phyloP scores from a whole-genome alignment of 2,888 invertebrate species.

The Dryadula phaetusa region DNA sequence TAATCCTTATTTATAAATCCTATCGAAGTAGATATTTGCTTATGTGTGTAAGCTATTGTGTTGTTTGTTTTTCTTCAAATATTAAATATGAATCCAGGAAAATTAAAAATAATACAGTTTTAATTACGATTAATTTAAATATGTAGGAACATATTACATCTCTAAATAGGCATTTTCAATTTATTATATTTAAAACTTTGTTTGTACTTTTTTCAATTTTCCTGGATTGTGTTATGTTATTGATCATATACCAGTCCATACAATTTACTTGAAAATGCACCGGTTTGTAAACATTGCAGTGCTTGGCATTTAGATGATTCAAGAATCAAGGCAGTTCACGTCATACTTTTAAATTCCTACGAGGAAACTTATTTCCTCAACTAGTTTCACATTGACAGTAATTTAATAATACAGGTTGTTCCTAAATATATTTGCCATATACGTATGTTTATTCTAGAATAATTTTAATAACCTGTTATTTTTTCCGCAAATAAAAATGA shows the following conservation, averaged over 20 bases:
- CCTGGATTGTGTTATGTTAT: background rate
- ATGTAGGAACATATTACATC: no score
- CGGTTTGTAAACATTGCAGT: background rate
- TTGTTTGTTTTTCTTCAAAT: no score
- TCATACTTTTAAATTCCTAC: background rate
- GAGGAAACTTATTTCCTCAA: background rate
- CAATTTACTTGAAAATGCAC: conserved; percentile 2
- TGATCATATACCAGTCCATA: background rate
- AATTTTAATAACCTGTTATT: conserved; percentile 53
- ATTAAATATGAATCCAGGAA: no score
- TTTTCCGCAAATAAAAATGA: conserved; percentile 55
- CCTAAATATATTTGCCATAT: conserved; percentile 27
- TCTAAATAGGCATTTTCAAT: no score
- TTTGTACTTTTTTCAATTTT: background rate
- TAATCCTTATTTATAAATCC: no score
- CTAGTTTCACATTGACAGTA: background rate
- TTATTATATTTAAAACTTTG: no score
- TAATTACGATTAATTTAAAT: no score
- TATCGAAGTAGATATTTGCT: no score
- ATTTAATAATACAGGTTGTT: background rate
- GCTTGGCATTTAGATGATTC: conserved; percentile 2
- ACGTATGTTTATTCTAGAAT: conserved; percentile 52
- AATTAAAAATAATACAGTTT: no score
- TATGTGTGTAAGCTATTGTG: no score
- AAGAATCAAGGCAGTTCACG: background rate